Percentiles rank a stretch among this genome's conserved stretches.
phyloP scores from a whole-genome alignment of 2,113 vertebrate genomes.

The Murina feae region DNA sequence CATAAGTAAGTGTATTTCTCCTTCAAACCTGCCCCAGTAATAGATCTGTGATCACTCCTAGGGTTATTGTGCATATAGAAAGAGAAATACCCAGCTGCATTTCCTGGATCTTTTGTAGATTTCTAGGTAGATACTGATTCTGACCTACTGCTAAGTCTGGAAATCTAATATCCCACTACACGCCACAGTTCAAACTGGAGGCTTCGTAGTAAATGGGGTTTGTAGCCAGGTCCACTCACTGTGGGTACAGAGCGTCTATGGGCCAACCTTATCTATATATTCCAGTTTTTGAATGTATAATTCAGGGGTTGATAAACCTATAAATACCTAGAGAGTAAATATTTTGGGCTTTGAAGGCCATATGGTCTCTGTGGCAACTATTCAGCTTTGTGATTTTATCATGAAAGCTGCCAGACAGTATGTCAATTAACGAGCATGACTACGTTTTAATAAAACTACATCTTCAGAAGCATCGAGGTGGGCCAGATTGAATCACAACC shows the following conservation, averaged over 20 bases:
- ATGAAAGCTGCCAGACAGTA: background rate
- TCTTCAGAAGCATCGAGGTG: background rate
- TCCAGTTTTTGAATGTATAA: background rate
- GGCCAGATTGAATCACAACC: background rate
- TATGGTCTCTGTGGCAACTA: background rate
- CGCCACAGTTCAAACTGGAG: background rate
- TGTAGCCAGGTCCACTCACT: background rate
- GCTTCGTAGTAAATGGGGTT: background rate
- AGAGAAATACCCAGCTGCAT: background rate
- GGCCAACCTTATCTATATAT: background rate
- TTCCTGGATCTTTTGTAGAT: background rate
- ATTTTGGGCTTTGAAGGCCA: background rate
- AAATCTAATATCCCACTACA: background rate
- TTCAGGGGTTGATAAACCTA: background rate
- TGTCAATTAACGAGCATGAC: background rate
- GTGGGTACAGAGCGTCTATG: background rate
- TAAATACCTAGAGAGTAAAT: background rate
- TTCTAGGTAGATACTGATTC: background rate
- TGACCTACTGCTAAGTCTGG: background rate
- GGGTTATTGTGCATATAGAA: background rate
- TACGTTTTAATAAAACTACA: background rate
- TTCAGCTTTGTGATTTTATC: background rate
- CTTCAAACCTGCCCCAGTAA: background rate
- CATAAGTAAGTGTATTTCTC: background rate
- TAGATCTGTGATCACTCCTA: background rate